Conservation (phyloP, 2,888 invertebrate species). For the Drosophila aldrichi region DNA sequence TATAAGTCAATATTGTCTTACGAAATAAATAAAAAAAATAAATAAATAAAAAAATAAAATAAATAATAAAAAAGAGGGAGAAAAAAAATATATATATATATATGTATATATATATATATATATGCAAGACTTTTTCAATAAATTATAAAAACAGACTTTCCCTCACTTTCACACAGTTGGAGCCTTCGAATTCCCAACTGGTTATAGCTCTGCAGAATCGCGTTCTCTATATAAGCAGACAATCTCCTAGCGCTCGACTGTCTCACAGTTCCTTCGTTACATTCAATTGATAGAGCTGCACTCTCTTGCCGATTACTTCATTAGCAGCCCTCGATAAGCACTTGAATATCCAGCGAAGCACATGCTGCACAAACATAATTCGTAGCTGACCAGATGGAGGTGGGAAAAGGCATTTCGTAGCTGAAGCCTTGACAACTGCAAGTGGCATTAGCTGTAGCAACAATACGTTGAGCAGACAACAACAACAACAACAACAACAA, state of each 20-base stretch:
- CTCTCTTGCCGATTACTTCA: not conserved
- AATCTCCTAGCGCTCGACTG: too few species aligned
- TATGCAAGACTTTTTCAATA: too few species aligned
- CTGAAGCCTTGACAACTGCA: conserved; percentile 79
- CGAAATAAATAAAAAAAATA: too few species aligned
- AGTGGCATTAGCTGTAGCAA: conserved; percentile 74
- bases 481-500: conserved; percentile 27
- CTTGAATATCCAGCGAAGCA: conserved; percentile 36
- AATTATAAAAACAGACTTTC: not conserved
- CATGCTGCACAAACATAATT: conserved; percentile 41
- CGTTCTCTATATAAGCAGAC: too few species aligned
- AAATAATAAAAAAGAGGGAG: too few species aligned
- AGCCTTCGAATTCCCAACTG: not conserved
- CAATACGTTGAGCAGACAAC: conserved; percentile 23
- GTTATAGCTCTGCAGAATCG: too few species aligned
- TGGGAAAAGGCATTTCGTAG: conserved; percentile 34
- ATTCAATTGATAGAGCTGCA: not conserved
- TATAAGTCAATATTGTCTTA: too few species aligned
- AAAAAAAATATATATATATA: too few species aligned
- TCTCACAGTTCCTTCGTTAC: not conserved
- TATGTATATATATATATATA: too few species aligned
- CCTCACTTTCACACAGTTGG: not conserved
- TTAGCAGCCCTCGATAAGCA: conserved; percentile 23
- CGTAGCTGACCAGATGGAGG: conserved; percentile 26
- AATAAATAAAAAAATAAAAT: too few species aligned